These are phyloP conservation scores for Callimorpha dominula DNA, from an alignment of 2,888 invertebrate species.

Conservation along the genomic window DNA sequence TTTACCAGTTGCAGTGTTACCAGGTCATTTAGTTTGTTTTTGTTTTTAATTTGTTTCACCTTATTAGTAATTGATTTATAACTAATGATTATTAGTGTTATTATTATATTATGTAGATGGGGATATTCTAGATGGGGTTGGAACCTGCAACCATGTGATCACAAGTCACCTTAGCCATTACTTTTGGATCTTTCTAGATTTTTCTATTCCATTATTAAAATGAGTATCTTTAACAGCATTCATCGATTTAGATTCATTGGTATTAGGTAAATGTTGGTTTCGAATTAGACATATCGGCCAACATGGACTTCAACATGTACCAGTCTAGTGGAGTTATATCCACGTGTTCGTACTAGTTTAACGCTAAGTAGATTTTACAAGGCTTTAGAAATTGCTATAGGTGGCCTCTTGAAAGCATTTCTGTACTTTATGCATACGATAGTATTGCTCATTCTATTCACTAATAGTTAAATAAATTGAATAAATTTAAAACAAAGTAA, in stretches of 20 bases:
- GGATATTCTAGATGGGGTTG: neutral
- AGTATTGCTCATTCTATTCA: too few species aligned
- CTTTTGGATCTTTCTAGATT: too few species aligned
- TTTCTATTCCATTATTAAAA: neutral
- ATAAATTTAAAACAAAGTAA: too few species aligned
- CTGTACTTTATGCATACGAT: neutral
- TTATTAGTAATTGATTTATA: too few species aligned
- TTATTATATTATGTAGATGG: too few species aligned
- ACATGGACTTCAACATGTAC: conserved; percentile 8
- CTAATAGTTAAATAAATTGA: too few species aligned
- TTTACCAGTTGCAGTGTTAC: too few species aligned
- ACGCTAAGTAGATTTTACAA: conserved; percentile 18
- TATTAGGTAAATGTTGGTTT: conserved; percentile 28
- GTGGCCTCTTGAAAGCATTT: neutral
- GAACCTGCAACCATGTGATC: neutral
- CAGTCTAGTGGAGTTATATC: conserved; percentile 15
- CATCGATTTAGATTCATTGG: conserved; percentile 20
- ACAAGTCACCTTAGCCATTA: neutral
- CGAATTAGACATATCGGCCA: conserved; percentile 28
- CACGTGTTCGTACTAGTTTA: conserved; percentile 29
- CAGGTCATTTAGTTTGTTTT: too few species aligned
- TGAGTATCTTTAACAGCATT: neutral
- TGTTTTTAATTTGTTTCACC: too few species aligned
- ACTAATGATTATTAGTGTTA: too few species aligned
- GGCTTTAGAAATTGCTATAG: conserved; percentile 5